Base-by-base conservation (phyloP, 1,140 invertebrate genomes). In the Oreohelix idahoensis region DNA sequence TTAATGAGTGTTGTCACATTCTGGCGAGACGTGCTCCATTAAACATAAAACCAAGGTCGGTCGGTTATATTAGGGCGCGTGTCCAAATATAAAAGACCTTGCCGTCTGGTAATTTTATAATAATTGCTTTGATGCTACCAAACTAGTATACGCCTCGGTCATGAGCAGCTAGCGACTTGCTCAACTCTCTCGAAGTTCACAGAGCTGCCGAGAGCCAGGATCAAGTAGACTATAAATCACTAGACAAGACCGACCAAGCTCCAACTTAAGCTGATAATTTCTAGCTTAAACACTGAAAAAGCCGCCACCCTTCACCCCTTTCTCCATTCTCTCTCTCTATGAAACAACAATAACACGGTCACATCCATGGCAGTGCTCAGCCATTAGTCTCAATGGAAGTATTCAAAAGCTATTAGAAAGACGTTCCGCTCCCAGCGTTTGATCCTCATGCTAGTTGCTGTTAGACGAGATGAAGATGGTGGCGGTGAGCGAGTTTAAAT, bases 261-360 rank as follows among this genome's bases (percentile, higher is more conserved):
- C n/a, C 20, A 66, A 66, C 63, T 66, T 66, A 66, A 66, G 63
- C 63, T 66, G 63, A 66, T 66, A 66, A 66, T 66, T 66, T 66
- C 63, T 32, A 23, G 8, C 63, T 66, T 66, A 15, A 58, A 58
- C 17, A 58, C 53, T 2, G 2, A 58, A 15, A 58, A 10, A 23
- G 8, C 26, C 53, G 15, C 53, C 17, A n/a, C 53, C 17, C 23
- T 20, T 20, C 1, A 58, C 17, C 20, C 63, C n/a, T 10, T 2
- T 66, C 11, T 66, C 63, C 32, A 66, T 66, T 2, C 63, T 35
- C 17, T 66, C 17, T 66, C n/a, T 32, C 29, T 5, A 32, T 32
- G 29, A 32, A 58, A 29, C 63, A 11, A 66, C 63, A 66, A 66
- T 66, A 32, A 32, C 63, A 8, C 17, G 1, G 63, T 17, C 63